Evolutionary conservation across 2,888 invertebrate species (phyloP), one percentile per base, ranked within the genome.

Genomic region (Sericinus montela): DNA sequence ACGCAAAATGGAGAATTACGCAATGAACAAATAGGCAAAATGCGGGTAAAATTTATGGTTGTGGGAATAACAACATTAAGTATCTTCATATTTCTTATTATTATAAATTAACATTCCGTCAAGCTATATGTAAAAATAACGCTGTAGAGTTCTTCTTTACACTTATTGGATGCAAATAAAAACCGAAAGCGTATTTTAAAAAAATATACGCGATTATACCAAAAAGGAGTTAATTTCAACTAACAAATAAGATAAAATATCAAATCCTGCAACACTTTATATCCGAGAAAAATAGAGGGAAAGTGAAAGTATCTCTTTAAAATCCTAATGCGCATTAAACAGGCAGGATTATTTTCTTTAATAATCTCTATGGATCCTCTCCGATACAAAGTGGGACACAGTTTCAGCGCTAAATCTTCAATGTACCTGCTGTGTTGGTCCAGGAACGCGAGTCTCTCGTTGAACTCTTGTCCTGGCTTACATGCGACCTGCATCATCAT

Each of bases 391-490:
- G 14, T 45, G 41, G 42, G 28, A 42, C 40, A 35, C 11, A 53
- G 19, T 51, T 62, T 58, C 63, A 61, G 56, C 58, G 53, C 53
- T 59, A 63, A 66, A 65, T 75, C 72, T 68, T 72, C 67, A 67
- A 72, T 68, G 55, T 81, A 81, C 81, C 81, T 80, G 80, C 70
- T 34, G 75, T 64, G 36, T 76, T 57, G n/a, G 78, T 78, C 87
- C 87, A 87, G 34, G 80, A 64, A 23, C 87, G 72, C 19, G 75
- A 66, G 40, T 88, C 87, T 67, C 87, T 67, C 40, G 80, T 57
- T 23, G 80, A 65, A 40, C 69, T 68, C 75, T 88, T 86, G 69
- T 88, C 87, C 69, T 83, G 84, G 75, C 72, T 78, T 61, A 83
- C 80, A 76, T 84, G 80, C 52, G 87, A 87, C 83, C 87, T 87